Conservation (phyloP, 2,113 vertebrate species). For the Gadus macrocephalus region DNA sequence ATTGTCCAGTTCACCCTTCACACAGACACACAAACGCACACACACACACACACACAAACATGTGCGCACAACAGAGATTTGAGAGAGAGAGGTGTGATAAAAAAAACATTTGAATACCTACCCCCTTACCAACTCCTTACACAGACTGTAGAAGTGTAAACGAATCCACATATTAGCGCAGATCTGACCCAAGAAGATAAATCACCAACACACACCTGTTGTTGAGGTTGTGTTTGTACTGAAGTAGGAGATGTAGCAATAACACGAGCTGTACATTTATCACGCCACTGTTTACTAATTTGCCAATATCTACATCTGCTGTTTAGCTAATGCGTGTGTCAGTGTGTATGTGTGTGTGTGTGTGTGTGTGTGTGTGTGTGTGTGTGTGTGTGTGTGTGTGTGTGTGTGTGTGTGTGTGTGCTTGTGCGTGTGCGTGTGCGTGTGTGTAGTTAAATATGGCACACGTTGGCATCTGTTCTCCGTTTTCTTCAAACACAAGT, state of each 20-base stretch:
- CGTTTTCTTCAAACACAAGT: too few species aligned
- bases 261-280: conserved; percentile 49
- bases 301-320: conserved; percentile 45
- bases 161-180: not conserved
- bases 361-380: conserved; percentile 13
- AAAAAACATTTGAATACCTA: too few species aligned
- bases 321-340: conserved; percentile 23
- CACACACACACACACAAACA: conserved; percentile 13
- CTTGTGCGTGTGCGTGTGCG: conserved; percentile 5
- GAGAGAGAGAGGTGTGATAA: too few species aligned
- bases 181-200: not conserved
- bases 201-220: conserved; percentile 16
- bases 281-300: conserved; percentile 43
- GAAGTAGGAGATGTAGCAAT: conserved; percentile 32
- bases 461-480: not conserved
- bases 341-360: conserved; percentile 22
- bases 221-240: conserved; percentile 52
- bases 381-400: conserved; percentile 2
- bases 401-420: conserved; percentile 21
- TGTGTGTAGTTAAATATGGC: not conserved
- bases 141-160: not conserved
- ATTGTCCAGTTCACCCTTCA: not conserved
- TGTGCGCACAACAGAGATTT: not conserved
- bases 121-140: conserved; percentile 1
- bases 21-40: conserved; percentile 3